phyloP scores from a whole-genome alignment of 2,888 invertebrate genomes.

The Phania funesta region DNA sequence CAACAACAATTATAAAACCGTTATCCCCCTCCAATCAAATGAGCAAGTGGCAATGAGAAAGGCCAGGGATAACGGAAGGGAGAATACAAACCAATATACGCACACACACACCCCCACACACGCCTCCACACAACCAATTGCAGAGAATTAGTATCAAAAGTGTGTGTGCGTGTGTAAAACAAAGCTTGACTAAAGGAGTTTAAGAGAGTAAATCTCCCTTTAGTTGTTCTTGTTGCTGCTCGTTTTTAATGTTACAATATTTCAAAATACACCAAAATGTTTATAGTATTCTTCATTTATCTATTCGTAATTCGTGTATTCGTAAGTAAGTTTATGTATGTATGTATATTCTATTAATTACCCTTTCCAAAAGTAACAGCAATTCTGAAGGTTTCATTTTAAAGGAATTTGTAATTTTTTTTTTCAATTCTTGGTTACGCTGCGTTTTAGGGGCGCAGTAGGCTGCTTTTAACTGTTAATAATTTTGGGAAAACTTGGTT shows the following conservation, averaged over 20 bases:
- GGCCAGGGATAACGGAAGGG: constrained; percentile 52
- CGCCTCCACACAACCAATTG: neutral
- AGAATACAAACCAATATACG: constrained; percentile 16
- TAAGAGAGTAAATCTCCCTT: constrained; percentile 25
- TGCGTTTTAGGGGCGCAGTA: neutral
- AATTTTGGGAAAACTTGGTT: constrained; percentile 30
- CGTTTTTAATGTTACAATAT: constrained; percentile 9
- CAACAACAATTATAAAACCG: neutral
- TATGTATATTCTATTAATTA: constrained; percentile 67
- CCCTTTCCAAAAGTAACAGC: constrained; percentile 77
- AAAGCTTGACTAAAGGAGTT: constrained; percentile 39
- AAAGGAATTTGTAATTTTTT: constrained; percentile 29
- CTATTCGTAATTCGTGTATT: neutral
- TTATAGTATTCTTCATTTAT: constrained; percentile 11
- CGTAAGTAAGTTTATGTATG: neutral
- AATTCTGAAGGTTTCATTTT: constrained; percentile 77
- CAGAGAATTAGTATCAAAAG: too few relatives aligned
- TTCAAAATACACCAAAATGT: constrained; percentile 19
- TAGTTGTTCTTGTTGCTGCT: neutral
- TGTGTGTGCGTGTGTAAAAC: constrained; percentile 24
- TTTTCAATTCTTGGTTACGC: neutral
- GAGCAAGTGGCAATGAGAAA: constrained; percentile 57
- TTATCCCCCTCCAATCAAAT: constrained; percentile 26
- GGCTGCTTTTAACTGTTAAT: neutral
- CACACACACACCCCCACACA: neutral